Evolutionary conservation across 2,888 invertebrate species (phyloP).

Genomic region (Oxyscelio sp.): DNA sequence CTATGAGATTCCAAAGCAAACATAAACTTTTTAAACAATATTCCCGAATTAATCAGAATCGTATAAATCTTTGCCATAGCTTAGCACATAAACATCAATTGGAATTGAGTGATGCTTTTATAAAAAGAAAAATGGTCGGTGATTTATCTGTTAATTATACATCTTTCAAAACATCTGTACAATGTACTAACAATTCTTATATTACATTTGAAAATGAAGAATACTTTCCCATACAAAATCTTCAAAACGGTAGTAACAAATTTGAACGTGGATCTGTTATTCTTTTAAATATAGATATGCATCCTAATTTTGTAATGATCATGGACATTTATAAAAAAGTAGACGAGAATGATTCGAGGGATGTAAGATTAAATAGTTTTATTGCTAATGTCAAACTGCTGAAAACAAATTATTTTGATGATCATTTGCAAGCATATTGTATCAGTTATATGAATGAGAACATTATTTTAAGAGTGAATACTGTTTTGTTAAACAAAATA

Average conservation of each 20-base stretch:
- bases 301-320: conserved; percentile 8
- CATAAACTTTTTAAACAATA: conserved; percentile 10
- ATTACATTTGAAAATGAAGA: conserved; percentile 6
- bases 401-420: background rate
- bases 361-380: background rate
- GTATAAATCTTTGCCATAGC: conserved; percentile 15
- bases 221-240: background rate
- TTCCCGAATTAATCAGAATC: conserved; percentile 3
- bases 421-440: conserved; percentile 14
- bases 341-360: background rate
- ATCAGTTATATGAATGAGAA: background rate
- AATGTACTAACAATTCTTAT: conserved; percentile 11
- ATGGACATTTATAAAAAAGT: conserved; percentile 3
- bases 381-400: conserved; percentile 5
- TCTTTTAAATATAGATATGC: background rate
- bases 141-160: conserved; percentile 5
- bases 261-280: background rate
- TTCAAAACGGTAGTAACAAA: background rate
- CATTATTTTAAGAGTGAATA: conserved; percentile 1
- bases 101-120: conserved; percentile 6
- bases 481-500: background rate
- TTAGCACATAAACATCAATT: conserved; percentile 11
- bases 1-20: conserved; percentile 3
- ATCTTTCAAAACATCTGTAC: conserved; percentile 3
- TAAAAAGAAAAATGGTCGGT: background rate